phyloP scores from a whole-genome alignment of 2,888 invertebrate genomes.

The Girardia tigrina region DNA sequence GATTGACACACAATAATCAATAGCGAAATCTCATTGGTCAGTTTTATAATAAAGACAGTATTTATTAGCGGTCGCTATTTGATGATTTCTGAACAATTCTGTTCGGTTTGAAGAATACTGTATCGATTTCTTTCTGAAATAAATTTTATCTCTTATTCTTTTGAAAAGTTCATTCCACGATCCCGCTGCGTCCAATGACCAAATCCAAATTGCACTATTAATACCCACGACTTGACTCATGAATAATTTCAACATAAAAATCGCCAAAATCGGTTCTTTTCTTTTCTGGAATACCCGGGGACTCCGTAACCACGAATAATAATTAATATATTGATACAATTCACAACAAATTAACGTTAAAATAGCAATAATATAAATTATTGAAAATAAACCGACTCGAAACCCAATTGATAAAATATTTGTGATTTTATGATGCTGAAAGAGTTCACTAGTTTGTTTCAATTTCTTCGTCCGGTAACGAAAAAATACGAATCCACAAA shows the following conservation, averaged over 20 bases:
- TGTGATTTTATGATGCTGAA: background rate
- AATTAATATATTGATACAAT: slow-evolving; percentile 66
- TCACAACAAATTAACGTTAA: slow-evolving; percentile 64
- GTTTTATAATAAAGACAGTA: background rate
- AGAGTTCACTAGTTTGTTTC: slow-evolving; percentile 52
- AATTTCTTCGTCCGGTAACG: slow-evolving; percentile 39
- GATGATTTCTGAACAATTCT: background rate
- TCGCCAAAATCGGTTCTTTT: slow-evolving; percentile 36
- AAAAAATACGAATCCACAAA: slow-evolving; percentile 57
- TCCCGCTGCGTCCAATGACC: slow-evolving; percentile 33
- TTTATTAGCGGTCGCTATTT: background rate
- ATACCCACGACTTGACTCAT: slow-evolving; percentile 68
- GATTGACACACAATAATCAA: too few relatives aligned
- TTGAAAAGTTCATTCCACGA: slow-evolving; percentile 32
- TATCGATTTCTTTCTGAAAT: background rate
- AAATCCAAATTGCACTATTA: slow-evolving; percentile 50
- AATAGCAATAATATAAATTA: slow-evolving; percentile 63
- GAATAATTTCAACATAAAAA: slow-evolving; percentile 64
- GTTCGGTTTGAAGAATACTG: background rate
- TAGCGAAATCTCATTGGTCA: background rate
- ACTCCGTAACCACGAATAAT: slow-evolving; percentile 58
- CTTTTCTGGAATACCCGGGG: slow-evolving; percentile 35
- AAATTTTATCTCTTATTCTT: background rate
- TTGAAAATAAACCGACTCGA: slow-evolving; percentile 62
- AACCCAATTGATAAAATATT: slow-evolving; percentile 50